These are phyloP conservation scores for Dascillus cervinus DNA, from an alignment of 2,888 invertebrate species.

Conservation along the genomic window DNA sequence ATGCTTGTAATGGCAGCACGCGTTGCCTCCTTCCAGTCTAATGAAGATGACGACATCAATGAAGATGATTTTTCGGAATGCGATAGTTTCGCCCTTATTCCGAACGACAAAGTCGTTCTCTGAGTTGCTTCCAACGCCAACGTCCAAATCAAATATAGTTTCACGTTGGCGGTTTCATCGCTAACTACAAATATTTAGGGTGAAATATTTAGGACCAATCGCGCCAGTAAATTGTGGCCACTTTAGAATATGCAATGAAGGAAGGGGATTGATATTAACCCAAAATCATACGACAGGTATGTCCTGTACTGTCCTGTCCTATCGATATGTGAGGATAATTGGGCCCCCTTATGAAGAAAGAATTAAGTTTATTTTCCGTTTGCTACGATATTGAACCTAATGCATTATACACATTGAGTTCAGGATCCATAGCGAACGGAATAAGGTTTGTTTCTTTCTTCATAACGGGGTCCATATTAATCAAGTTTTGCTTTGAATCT, in stretches of 20 bases:
- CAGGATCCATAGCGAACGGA: too few species aligned
- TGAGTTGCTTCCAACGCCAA: slow-evolving; percentile 36
- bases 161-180: slow-evolving; percentile 34
- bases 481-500: slow-evolving; percentile 27
- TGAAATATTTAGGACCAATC: slow-evolving; percentile 35
- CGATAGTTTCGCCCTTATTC: slow-evolving; percentile 8
- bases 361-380: too few species aligned
- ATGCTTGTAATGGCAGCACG: slow-evolving; percentile 29
- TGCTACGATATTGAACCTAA: too few species aligned
- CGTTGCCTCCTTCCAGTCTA: slow-evolving; percentile 16
- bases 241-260: slow-evolving; percentile 27
- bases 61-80: slow-evolving; percentile 9
- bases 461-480: too few species aligned
- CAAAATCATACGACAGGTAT: slow-evolving; percentile 29
- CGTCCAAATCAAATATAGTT: slow-evolving; percentile 28
- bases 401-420: too few species aligned
- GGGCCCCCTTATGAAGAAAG: too few species aligned
- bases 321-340: too few species aligned
- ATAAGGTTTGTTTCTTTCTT: too few species aligned
- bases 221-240: slow-evolving; percentile 27
- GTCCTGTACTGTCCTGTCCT: too few species aligned
- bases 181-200: slow-evolving; percentile 28
- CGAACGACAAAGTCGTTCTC: slow-evolving; percentile 30
- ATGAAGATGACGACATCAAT: slow-evolving; percentile 13
- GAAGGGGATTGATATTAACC: slow-evolving; percentile 31